Evolutionary conservation across 2,797 vertebrate species (phyloP).

Genomic region (Macroramphosus scolopax): DNA sequence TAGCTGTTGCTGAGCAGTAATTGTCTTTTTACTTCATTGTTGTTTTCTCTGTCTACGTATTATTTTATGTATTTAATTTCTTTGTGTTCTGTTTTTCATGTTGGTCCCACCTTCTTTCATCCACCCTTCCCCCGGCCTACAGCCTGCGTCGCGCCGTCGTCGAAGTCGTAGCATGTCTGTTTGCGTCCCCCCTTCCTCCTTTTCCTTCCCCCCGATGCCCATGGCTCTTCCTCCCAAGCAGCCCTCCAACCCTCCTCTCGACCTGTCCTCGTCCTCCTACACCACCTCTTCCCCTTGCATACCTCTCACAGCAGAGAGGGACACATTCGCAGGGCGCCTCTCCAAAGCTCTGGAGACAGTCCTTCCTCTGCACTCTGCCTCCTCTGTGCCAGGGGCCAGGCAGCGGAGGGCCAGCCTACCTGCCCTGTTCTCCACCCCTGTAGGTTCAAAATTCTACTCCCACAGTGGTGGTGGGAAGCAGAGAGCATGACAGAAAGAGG

Average conservation of each 20-base stretch:
- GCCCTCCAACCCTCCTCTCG: slow-evolving; percentile 88
- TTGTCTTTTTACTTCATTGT: slow-evolving; percentile 21
- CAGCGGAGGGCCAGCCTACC: slow-evolving; percentile 95
- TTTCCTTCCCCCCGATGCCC: slow-evolving; percentile 62
- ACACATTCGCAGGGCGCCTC: slow-evolving; percentile 93
- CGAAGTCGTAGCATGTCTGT: slow-evolving; percentile 98
- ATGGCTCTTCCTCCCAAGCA: slow-evolving; percentile 72
- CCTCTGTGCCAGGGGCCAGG: slow-evolving; percentile 84
- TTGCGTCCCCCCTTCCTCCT: slow-evolving; percentile 88
- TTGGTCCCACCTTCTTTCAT: slow-evolving; percentile 46
- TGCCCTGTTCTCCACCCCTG: slow-evolving; percentile 93
- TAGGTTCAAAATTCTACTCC: slow-evolving; percentile 79
- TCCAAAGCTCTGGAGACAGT: slow-evolving; percentile 96
- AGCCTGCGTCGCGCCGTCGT: slow-evolving; percentile 66
- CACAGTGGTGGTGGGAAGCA: slow-evolving; percentile 52
- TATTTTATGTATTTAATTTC: slow-evolving; percentile 38
- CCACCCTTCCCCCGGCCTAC: slow-evolving; percentile 45
- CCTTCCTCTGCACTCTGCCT: slow-evolving; percentile 90
- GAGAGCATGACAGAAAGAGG: slow-evolving; percentile 30
- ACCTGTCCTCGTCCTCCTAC: slow-evolving; percentile 73
- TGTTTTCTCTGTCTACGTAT: slow-evolving; percentile 12
- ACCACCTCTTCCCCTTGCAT: slow-evolving; percentile 77
- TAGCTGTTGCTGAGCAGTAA: not conserved
- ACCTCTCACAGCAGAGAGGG: slow-evolving; percentile 80
- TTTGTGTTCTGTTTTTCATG: slow-evolving; percentile 59